A percentile compares a stretch with the other conserved stretches of the same genome.
Conservation (phyloP, 92 coral and sea anemone genomes). For the Palythoa heliodiscus region DNA sequence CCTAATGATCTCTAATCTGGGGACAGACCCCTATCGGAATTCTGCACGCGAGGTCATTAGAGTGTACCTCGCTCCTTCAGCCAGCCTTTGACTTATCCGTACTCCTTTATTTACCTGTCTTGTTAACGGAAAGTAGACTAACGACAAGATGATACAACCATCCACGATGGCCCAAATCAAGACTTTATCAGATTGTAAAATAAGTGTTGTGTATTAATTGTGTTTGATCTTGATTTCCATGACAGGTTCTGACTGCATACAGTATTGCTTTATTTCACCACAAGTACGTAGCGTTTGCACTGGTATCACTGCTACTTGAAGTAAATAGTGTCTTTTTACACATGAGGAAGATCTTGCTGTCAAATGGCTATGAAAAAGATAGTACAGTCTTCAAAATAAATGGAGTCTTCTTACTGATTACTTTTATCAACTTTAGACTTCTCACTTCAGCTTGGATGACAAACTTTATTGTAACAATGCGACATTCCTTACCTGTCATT, state of each 20-base stretch:
- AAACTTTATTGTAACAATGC: slow-evolving; percentile 33
- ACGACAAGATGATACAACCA: no score
- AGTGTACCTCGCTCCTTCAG: no score
- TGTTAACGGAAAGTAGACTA: no score
- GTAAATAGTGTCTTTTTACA: slow-evolving; percentile 41
- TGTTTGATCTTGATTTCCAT: background rate
- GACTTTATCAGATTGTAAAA: no score
- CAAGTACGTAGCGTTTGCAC: slow-evolving; percentile 36
- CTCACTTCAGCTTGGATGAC: slow-evolving; percentile 52
- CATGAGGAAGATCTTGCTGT: slow-evolving; percentile 37
- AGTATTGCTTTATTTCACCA: slow-evolving; percentile 25
- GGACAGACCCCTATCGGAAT: no score
- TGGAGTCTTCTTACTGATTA: slow-evolving; percentile 33
- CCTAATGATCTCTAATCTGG: no score
- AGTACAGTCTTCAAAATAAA: slow-evolving; percentile 35
- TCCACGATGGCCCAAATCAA: no score
- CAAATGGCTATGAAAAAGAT: slow-evolving; percentile 34
- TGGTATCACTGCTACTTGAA: slow-evolving; percentile 33
- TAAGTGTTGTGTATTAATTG: background rate
- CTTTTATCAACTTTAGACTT: slow-evolving; percentile 34
- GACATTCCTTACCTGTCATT: slow-evolving; percentile 3
- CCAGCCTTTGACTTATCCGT: no score
- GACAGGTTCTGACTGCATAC: slow-evolving; percentile 21
- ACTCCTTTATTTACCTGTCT: no score
- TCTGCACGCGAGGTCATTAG: no score